Evolutionary conservation across 1,140 invertebrate species (phyloP).

Genomic region (Leptinotarsa defecta): DNA sequence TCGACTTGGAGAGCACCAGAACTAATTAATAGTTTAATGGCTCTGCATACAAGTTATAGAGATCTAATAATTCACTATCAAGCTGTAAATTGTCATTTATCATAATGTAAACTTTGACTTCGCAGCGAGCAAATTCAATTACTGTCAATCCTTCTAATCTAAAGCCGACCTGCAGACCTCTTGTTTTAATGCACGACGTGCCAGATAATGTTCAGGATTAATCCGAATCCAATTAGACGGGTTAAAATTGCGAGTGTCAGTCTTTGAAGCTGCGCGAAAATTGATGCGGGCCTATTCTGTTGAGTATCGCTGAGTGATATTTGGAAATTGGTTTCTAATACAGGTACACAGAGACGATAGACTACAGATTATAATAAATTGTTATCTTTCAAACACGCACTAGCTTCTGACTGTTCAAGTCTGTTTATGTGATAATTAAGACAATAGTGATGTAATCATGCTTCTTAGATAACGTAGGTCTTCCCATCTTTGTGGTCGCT

Average conservation of each 20-base stretch:
- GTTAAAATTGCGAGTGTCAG: slow-evolving; percentile 27
- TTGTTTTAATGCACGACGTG: slow-evolving; percentile 29
- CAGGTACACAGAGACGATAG: no score
- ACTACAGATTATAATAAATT: no score
- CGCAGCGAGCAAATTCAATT: slow-evolving; percentile 46
- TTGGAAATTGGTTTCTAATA: no score
- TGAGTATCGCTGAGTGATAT: background rate
- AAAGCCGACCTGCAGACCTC: slow-evolving; percentile 34
- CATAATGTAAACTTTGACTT: slow-evolving; percentile 45
- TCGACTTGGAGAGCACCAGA: slow-evolving; percentile 26
- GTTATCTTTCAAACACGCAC: no score
- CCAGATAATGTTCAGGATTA: slow-evolving; percentile 38
- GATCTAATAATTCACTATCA: slow-evolving; percentile 48
- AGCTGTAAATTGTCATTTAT: slow-evolving; percentile 47
- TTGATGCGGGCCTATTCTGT: background rate
- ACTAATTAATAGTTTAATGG: slow-evolving; percentile 48
- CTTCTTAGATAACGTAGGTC: no score
- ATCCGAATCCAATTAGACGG: slow-evolving; percentile 40
- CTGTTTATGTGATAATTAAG: no score
- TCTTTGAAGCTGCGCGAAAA: slow-evolving; percentile 14
- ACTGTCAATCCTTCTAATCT: slow-evolving; percentile 45
- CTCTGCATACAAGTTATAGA: slow-evolving; percentile 42
- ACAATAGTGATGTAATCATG: no score
- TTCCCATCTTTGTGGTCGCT: no score
- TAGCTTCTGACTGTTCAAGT: no score